Conservation (phyloP, 2,888 invertebrate genomes). For the Chromoteleia sp. region DNA sequence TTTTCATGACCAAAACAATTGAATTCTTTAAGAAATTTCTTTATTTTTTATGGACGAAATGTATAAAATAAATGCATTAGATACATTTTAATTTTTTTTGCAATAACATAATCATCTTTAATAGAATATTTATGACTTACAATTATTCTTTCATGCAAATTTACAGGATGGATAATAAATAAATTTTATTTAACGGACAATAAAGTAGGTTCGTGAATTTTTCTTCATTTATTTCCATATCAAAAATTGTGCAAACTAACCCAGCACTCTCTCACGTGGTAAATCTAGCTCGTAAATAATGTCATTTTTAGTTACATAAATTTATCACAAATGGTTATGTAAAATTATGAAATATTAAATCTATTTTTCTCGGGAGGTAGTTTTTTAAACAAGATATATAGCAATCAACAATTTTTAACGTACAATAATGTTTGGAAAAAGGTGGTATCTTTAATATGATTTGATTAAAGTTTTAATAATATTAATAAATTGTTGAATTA, state of each 20-base stretch:
- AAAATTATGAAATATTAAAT: conserved; percentile 22
- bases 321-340: conserved; percentile 16
- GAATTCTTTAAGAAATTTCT: too few species aligned
- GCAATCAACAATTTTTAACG: conserved; percentile 7
- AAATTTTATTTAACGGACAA: conserved; percentile 7
- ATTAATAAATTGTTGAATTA: too few species aligned
- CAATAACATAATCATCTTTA: not conserved
- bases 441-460: too few species aligned
- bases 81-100: too few species aligned
- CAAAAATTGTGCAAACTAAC: conserved; percentile 20
- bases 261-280: not conserved
- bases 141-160: not conserved
- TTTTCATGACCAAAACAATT: too few species aligned
- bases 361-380: conserved; percentile 12
- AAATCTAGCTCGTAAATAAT: conserved; percentile 13
- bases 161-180: not conserved
- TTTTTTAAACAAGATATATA: conserved; percentile 1
- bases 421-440: not conserved
- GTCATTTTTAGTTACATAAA: conserved; percentile 25
- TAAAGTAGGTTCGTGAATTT: not conserved
- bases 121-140: not conserved
- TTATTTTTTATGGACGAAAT: too few species aligned
- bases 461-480: too few species aligned
- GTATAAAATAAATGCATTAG: too few species aligned
- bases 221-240: conserved; percentile 25